phyloP scores from a whole-genome alignment of 2,797 vertebrate species.

The Tragelaphus eurycerus region DNA sequence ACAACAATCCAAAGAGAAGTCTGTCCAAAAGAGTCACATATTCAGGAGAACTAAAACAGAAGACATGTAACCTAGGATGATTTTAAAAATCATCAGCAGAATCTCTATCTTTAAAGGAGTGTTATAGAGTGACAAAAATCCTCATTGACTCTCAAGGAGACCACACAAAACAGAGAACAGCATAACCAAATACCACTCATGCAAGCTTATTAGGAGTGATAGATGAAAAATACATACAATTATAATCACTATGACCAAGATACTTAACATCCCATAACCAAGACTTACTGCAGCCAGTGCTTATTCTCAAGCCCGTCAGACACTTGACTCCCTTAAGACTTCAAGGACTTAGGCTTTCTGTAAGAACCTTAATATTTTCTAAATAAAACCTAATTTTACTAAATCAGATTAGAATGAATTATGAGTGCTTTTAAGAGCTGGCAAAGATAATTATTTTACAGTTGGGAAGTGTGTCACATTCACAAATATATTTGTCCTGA shows the following conservation, averaged over 20 bases:
- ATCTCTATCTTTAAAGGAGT: background rate
- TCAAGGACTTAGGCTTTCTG: slow-evolving; percentile 30
- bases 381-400: slow-evolving; percentile 17
- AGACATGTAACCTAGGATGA: background rate
- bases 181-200: slow-evolving; percentile 34
- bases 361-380: slow-evolving; percentile 43
- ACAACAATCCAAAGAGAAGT: background rate
- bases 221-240: slow-evolving; percentile 60
- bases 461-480: background rate
- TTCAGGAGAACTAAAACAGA: background rate
- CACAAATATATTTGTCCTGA: background rate
- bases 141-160: background rate
- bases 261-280: slow-evolving; percentile 41
- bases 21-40: background rate
- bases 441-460: background rate
- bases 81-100: background rate
- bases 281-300: background rate
- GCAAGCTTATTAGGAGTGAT: slow-evolving; percentile 32
- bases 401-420: slow-evolving; percentile 21
- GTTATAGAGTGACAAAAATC: background rate
- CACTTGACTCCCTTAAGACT: slow-evolving; percentile 10
- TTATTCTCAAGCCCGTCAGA: slow-evolving; percentile 24
- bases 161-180: slow-evolving; percentile 49
- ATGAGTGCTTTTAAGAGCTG: background rate
- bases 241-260: slow-evolving; percentile 49